Percentiles rank a stretch among this genome's conserved stretches.
These are phyloP conservation scores for Tauraco erythrolophus DNA, from an alignment of 2,113 vertebrate species.

Conservation along the genomic window DNA sequence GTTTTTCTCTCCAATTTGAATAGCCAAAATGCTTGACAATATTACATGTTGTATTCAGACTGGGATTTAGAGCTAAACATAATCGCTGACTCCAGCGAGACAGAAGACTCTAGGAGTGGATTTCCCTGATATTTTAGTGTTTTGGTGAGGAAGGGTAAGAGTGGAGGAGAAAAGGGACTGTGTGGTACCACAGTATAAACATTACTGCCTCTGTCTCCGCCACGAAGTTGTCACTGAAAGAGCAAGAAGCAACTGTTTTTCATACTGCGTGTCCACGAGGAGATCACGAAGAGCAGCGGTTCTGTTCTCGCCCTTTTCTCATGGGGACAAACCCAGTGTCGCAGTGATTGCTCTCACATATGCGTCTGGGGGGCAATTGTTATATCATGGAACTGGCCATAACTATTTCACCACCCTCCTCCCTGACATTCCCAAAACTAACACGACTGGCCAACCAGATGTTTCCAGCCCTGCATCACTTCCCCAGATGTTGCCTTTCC, in stretches of 20 bases:
- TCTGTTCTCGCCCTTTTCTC: neutral
- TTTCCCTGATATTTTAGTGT: neutral
- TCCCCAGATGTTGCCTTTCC: neutral
- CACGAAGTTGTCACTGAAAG: neutral
- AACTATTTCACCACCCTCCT: neutral
- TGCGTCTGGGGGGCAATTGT: neutral
- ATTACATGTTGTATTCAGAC: neutral
- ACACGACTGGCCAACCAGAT: neutral
- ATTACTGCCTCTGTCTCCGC: neutral
- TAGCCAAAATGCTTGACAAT: neutral
- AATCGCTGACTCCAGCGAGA: neutral
- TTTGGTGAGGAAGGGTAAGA: neutral
- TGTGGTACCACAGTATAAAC: neutral
- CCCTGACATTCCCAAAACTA: neutral
- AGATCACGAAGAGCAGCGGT: neutral
- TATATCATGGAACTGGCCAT: neutral
- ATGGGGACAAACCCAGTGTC: neutral
- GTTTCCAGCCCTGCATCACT: neutral
- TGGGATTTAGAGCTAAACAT: neutral
- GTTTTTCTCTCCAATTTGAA: neutral
- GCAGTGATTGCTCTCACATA: neutral
- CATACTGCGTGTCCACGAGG: neutral
- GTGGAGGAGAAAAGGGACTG: neutral
- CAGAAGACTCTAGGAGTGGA: neutral
- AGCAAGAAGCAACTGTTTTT: neutral